Evolutionary conservation across 2,888 invertebrate species (phyloP), one percentile per base, ranked within the genome.

Genomic region (Nineta flava): DNA sequence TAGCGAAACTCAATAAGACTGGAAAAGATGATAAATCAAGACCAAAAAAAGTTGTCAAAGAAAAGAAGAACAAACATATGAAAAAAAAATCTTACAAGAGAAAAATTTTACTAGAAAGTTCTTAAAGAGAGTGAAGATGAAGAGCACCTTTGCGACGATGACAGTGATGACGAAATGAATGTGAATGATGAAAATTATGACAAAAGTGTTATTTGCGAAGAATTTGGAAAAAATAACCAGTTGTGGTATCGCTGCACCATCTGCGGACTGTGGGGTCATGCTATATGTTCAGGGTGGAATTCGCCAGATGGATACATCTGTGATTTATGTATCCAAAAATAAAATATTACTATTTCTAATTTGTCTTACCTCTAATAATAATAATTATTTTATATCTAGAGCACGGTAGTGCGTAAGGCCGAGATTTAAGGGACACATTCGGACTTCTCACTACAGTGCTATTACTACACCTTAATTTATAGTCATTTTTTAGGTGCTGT

Each of bases 221-320:
- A 52, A 53, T 47, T 52, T 49, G 58, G 57, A 50, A 56, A 56
- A 57, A 56, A 54, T 51, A 52, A 53, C 34, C 53, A 59, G 55
- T 17, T 59, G 51, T 58, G 57, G 58, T 59, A 56, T 56, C 52
- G 57, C 48, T 57, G 57, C 48, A 57, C 53, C 17, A 48, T 50
- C 46, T 58, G 57, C 50, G 59, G 56, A 55, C 51, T 57, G 53
- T 60, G 58, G 59, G 53, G 56, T 55, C 58, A 60, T 53, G 56
- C 56, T 52, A 53, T 54, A 53, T 59, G 58, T 52, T 54, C 57
- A 47, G 58, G 56, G 47, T 56, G 57, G 54, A 56, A 59, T 56
- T 58, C 55, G 48, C 53, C 59, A 51, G 53, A 56, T 52, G 53
- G 51, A 52, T 59, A 55, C 42, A 55, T 57, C 46, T 58, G 58